A percentile compares a stretch with the other conserved stretches of the same genome.
phyloP scores from a whole-genome alignment of 37 sponge, comb jelly and placozoan genomes.

The Beroe ovata region DNA sequence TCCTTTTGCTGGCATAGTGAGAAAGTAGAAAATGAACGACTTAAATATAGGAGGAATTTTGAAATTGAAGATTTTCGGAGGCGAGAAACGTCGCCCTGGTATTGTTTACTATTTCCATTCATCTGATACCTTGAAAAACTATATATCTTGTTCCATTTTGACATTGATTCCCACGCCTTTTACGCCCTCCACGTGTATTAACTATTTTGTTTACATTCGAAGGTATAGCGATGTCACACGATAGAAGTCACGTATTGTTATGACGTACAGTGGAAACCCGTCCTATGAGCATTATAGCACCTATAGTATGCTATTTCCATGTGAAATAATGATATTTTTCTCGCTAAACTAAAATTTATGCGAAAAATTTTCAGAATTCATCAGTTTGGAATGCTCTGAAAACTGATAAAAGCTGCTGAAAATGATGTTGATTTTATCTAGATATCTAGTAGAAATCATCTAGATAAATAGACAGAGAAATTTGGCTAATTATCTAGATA shows the following conservation, averaged over 20 bases:
- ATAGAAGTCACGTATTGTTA: neutral
- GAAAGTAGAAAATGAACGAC: neutral
- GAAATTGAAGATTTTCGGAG: neutral
- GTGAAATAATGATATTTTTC: neutral
- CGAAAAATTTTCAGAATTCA: too few species aligned
- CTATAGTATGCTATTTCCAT: neutral
- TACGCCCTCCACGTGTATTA: too few species aligned
- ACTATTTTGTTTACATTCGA: too few species aligned
- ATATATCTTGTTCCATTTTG: too few species aligned
- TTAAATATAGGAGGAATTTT: neutral
- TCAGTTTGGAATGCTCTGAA: neutral
- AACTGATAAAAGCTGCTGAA: neutral
- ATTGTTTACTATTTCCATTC: neutral
- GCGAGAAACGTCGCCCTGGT: neutral
- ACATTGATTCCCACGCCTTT: too few species aligned
- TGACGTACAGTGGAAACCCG: neutral
- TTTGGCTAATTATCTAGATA: neutral
- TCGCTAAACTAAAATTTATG: neutral
- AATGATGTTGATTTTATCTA: neutral
- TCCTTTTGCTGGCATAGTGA: neutral
- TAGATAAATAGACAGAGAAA: neutral
- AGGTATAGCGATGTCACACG: too few species aligned
- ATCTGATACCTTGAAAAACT: too few species aligned
- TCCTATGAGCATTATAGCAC: neutral
- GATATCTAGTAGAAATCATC: neutral